phyloP scores from a whole-genome alignment of 2,797 vertebrate genomes.

The Syndactyla subalaris region DNA sequence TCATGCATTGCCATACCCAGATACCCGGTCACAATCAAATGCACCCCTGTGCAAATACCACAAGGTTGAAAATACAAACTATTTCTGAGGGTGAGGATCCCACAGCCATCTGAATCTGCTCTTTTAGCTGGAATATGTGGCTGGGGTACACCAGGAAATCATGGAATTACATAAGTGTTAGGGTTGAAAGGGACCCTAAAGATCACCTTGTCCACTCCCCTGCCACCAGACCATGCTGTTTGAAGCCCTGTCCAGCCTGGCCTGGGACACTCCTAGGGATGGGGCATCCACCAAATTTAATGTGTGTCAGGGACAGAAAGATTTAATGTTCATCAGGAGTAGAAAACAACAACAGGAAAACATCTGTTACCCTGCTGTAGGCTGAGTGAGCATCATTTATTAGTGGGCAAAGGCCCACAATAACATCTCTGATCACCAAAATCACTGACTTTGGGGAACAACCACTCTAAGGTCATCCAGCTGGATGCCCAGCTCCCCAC shows the following conservation, averaged over 20 bases:
- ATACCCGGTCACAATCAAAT: background rate
- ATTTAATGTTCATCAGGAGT: background rate
- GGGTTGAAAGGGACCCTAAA: background rate
- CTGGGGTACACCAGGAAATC: background rate
- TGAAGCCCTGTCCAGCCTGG: background rate
- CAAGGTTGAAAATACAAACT: background rate
- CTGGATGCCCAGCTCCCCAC: background rate
- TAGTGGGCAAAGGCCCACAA: background rate
- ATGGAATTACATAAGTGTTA: background rate
- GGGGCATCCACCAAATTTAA: background rate
- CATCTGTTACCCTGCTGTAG: background rate
- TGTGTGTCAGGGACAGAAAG: background rate
- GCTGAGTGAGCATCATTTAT: background rate
- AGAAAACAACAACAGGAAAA: background rate
- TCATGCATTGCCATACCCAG: background rate
- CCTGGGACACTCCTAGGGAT: background rate
- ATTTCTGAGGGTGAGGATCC: background rate
- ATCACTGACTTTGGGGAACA: background rate
- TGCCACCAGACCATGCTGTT: background rate
- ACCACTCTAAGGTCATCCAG: rapidly evolving
- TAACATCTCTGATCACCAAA: background rate
- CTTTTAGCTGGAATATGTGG: background rate
- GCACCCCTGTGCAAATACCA: background rate
- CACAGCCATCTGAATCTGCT: background rate
- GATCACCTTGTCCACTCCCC: background rate